Evolutionary conservation across 2,113 vertebrate species (phyloP), one percentile per base, ranked within the genome.

Genomic region (Setophaga petechia): DNA sequence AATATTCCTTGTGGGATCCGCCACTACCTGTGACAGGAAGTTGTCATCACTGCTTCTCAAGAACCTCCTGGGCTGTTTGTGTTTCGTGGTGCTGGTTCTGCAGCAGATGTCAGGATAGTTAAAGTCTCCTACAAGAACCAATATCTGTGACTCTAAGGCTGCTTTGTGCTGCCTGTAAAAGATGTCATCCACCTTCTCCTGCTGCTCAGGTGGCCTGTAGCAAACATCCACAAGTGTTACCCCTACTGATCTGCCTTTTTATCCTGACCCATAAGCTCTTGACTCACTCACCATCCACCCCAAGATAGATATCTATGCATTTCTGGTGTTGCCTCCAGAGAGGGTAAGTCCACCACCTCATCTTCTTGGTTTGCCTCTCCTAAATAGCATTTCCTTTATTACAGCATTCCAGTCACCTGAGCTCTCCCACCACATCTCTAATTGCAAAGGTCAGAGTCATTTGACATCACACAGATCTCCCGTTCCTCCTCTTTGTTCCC

Each of bases 291-390:
- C 57, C 25, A 51, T 44, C 15, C 8, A 51, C 12, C 17, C 21
- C 18, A 58, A 66, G 37, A 43, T 6, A 72, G 31, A 72, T 17
- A 46, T 25, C 4, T 23, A 2, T 87, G 15, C 13, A 18, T 58
- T 79, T 14, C 25, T 44, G 22, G 9, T 33, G 17, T 43, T 65
- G 11, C 15, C 15, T 80, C 44, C 27, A 28, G 23, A 16, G 59
- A 51, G 31, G 17, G 31, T 35, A 73, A 33, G 17, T 46, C 20
- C 6, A 58, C 24, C 16, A 31, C 14, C 4, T 21, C 0, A 0
- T 15, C 18, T 57, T 65, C 14, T n/a, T 71, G 19, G 23, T 71
- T 55, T 61, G 22, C 14, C 18, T 44, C 47, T 80, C 35, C 43
- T 65, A 35, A 57, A 37, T 49, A 58, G 11, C 13, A 15, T 74